Percentiles rank a stretch among this genome's conserved stretches.
These are phyloP conservation scores for Celastrina argiolus DNA, from an alignment of 2,888 invertebrate genomes.

Conservation along the genomic window DNA sequence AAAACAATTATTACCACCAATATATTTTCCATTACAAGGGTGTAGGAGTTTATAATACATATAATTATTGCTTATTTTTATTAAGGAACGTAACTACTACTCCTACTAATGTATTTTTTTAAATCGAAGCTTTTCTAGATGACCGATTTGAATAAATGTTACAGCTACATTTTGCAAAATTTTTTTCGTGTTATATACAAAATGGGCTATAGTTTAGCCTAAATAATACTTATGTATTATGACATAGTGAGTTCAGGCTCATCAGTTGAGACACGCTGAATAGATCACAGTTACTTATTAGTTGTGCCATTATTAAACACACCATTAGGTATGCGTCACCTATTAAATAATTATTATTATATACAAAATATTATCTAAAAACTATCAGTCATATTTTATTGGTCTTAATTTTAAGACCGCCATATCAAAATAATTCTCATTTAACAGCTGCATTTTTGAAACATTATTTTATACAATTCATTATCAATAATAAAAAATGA, in stretches of 20 bases:
- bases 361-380: conserved; percentile 49
- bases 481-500: conserved; percentile 14
- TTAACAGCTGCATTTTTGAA: conserved; percentile 17
- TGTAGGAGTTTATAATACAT: background rate
- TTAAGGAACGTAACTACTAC: background rate
- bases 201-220: background rate
- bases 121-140: background rate
- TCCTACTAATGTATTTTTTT: background rate
- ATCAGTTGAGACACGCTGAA: conserved; percentile 28
- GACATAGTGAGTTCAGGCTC: background rate
- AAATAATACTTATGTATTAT: background rate
- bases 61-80: conserved; percentile 6
- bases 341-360: conserved; percentile 44
- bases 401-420: conserved; percentile 38
- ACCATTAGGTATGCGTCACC: conserved; percentile 1
- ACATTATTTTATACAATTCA: conserved; percentile 18
- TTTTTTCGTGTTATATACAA: background rate
- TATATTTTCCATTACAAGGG: background rate
- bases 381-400: conserved; percentile 68
- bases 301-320: conserved; percentile 52
- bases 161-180: background rate
- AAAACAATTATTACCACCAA: background rate
- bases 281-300: conserved; percentile 59
- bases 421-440: conserved; percentile 17
- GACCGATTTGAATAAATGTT: background rate